Base-by-base conservation (phyloP, 2,797 vertebrate species). In the Chelon labrosus region DNA sequence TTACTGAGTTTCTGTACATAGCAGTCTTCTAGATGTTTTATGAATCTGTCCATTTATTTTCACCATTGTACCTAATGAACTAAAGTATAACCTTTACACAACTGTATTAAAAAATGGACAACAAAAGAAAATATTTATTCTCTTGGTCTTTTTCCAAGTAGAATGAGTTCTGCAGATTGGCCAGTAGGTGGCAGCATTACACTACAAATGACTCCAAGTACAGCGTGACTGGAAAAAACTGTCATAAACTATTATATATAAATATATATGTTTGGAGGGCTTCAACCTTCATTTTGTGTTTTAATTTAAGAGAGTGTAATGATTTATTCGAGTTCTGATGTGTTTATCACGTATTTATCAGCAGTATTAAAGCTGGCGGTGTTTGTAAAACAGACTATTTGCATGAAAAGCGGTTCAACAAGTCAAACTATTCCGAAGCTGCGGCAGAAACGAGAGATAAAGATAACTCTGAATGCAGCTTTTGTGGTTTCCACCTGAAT, bases 101-200 rank as follows among this genome's bases (percentile, higher is more conserved):
- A n/a, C n/a, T n/a, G 22, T 22, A 22, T 22, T 22, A 22, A 1
- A 22, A 22, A 22, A 3, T 22, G 22, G 22, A 22, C 22, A 22
- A 22, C 31, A 31, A 31, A 31, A 5, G 31, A 31, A 31, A 31
- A 7, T 31, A 31, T 31, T 31, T 22, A 3, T 22, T 31, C 31
- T 5, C 16, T 11, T 74, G 22, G 20, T 25, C 38, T 41, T 41
- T 52, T 20, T 31, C 8, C 1, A 19, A 25, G 50, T 10, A 58
- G 16, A 77, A 37, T 46, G 17, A 44, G 38, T 19, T 57, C 9
- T 6, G 0, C 7, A 11, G 1, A 56, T 50, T 25, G 47, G 47
- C 68, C 88, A 83, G 50, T 27, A 82, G 85, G 70, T 65, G 85
- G 84, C 70, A 76, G 76, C 65, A 66, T 31, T 20, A 3, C 0